These are phyloP conservation scores for Phrynosoma platyrhinos DNA, from an alignment of 2,113 vertebrate genomes.

Conservation along the genomic window DNA sequence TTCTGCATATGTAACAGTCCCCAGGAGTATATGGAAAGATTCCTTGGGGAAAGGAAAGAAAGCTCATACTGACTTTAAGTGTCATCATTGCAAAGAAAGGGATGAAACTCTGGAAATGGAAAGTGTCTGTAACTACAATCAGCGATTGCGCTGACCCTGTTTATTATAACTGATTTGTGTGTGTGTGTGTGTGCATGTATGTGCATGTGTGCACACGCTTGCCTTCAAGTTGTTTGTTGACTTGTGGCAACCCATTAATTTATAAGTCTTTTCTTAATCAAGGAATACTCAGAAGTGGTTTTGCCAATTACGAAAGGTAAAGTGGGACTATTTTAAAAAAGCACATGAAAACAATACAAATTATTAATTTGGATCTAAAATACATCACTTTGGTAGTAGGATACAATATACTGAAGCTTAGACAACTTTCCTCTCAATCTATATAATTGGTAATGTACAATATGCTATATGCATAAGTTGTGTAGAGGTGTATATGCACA, in stretches of 20 bases:
- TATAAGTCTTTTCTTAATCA: too few species aligned
- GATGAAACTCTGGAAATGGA: accelerated
- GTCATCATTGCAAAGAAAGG: not conserved
- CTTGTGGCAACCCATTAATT: too few species aligned
- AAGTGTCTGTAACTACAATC: not conserved
- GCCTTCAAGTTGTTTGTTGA: too few species aligned
- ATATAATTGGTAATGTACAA: too few species aligned
- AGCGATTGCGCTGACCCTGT: not conserved
- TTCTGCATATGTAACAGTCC: not conserved
- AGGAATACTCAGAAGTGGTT: too few species aligned
- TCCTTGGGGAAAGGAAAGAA: conserved; percentile 24
- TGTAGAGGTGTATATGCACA: not conserved
- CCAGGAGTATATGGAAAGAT: conserved; percentile 1
- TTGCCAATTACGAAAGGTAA: not conserved
- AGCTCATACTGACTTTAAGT: accelerated
- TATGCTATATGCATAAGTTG: accelerated
- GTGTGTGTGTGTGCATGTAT: too few species aligned
- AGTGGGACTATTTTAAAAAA: not conserved
- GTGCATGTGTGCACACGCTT: too few species aligned
- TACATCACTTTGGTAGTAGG: not conserved
- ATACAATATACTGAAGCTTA: not conserved
- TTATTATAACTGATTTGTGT: not conserved
- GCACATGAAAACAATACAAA: not conserved
- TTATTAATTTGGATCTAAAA: not conserved
- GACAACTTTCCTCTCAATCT: too few species aligned